These are phyloP conservation scores for Triops longicaudatus DNA, from an alignment of 1,140 invertebrate species.

Conservation along the genomic window DNA sequence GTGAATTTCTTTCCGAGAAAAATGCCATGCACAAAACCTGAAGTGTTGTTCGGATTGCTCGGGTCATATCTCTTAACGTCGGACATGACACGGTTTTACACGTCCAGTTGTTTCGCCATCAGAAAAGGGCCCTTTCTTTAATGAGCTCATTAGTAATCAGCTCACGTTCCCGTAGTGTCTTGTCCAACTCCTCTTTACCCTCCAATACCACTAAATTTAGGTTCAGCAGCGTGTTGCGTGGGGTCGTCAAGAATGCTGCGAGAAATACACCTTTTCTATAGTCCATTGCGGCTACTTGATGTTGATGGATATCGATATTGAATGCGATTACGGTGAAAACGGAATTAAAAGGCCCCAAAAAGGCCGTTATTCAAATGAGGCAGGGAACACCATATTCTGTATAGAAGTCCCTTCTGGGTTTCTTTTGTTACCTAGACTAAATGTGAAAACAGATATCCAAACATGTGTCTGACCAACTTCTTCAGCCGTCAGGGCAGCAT, in stretches of 20 bases:
- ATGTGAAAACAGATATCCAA: too few species aligned
- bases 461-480: too few species aligned
- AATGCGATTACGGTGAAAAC: neutral
- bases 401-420: neutral
- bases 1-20: neutral
- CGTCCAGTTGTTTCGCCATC: neutral
- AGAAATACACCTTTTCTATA: neutral
- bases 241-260: neutral
- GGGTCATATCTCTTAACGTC: neutral
- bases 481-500: too few species aligned
- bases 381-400: neutral
- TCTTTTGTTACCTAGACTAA: neutral
- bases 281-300: constrained; percentile 5
- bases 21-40: neutral
- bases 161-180: neutral
- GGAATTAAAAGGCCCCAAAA: neutral
- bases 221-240: constrained; percentile 1
- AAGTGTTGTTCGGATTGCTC: neutral
- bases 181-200: neutral
- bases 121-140: neutral
- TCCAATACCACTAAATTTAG: neutral
- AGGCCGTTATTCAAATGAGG: neutral
- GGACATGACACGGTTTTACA: neutral
- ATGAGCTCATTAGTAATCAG: constrained; percentile 15
- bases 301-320: constrained; percentile 10